Conservation (phyloP, 2,113 vertebrate species). For the Phyllopteryx taeniolatus region DNA sequence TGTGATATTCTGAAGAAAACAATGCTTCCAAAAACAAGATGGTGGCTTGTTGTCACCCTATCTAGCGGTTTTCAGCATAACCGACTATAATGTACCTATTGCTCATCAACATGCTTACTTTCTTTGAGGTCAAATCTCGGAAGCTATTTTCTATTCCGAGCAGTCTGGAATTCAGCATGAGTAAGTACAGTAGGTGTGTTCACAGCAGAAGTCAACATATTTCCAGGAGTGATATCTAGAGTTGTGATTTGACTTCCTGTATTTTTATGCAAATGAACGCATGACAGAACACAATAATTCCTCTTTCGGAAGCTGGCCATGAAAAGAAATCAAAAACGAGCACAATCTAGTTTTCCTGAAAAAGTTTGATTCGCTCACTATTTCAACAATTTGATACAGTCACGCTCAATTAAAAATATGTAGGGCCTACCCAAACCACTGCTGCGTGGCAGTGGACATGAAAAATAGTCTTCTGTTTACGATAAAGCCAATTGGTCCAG, state of each 20-base stretch:
- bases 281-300: background rate
- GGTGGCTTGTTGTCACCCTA: background rate
- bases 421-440: background rate
- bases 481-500: background rate
- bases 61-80: background rate
- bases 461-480: background rate
- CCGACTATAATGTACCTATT: no score
- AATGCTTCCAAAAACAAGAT: no score
- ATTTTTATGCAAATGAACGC: background rate
- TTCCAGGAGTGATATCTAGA: background rate
- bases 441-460: background rate
- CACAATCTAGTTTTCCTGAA: background rate
- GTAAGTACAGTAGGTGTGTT: no score
- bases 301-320: background rate
- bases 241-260: slow-evolving; percentile 1
- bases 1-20: no score
- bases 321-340: background rate
- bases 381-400: background rate
- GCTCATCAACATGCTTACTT: background rate
- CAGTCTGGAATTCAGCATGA: background rate
- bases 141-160: background rate
- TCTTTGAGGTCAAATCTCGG: background rate
- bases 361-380: background rate
- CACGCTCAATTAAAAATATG: no score
- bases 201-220: background rate